A percentile compares a stretch with the other conserved stretches of the same genome.
Evolutionary conservation across 2,888 invertebrate species (phyloP).

Genomic region (Cheilosia vernalis): DNA sequence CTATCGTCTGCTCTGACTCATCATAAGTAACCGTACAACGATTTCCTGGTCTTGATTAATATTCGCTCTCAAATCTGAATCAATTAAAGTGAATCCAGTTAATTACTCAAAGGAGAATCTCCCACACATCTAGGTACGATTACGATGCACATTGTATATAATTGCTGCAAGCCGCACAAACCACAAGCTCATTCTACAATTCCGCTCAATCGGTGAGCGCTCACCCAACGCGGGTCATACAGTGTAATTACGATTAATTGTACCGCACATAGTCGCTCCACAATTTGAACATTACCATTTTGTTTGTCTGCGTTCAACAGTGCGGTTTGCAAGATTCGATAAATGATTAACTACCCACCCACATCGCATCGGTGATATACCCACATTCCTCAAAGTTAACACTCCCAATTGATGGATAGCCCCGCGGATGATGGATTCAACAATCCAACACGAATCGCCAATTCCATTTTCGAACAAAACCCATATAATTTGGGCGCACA

Average conservation of each 20-base stretch:
- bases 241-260: constrained; percentile 71
- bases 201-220: constrained; percentile 44
- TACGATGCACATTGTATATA: constrained; percentile 13
- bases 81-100: constrained; percentile 41
- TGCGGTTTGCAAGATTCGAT: constrained; percentile 28
- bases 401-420: constrained; percentile 63
- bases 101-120: constrained; percentile 64
- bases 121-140: constrained; percentile 62
- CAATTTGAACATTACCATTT: constrained; percentile 50
- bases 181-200: constrained; percentile 48
- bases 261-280: constrained; percentile 43
- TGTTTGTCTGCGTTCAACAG: constrained; percentile 1
- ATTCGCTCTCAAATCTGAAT: constrained; percentile 37
- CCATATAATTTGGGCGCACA: constrained; percentile 38
- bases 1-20: constrained; percentile 1
- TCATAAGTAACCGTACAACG: not conserved
- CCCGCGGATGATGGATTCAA: constrained; percentile 23
- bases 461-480: constrained; percentile 55
- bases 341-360: constrained; percentile 47
- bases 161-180: constrained; percentile 13
- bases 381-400: constrained; percentile 65
- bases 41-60: constrained; percentile 25
- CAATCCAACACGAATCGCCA: constrained; percentile 63
- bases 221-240: constrained; percentile 64
- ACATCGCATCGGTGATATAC: constrained; percentile 21